Percentiles rank a stretch among this genome's conserved stretches.
phyloP scores from a whole-genome alignment of 2,113 vertebrate species.

The Ptychochromis oligacanthus region DNA sequence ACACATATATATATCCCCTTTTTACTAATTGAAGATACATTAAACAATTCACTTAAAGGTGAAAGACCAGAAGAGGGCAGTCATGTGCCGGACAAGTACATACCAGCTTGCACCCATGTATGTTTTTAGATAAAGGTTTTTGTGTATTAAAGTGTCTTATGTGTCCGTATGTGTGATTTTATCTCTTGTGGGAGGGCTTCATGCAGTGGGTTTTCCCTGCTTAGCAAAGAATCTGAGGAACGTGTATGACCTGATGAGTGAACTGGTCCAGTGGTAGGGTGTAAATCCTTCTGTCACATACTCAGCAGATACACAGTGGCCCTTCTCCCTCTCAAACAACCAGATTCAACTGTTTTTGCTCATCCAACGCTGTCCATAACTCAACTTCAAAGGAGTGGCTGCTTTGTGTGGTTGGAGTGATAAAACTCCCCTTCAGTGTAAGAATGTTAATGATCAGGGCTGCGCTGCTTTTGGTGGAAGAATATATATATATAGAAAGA shows the following conservation, averaged over 20 bases:
- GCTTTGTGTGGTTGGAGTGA: conserved; percentile 56
- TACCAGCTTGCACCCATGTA: neutral
- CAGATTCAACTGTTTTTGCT: conserved; percentile 32
- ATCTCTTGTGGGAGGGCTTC: neutral
- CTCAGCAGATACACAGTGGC: conserved; percentile 21
- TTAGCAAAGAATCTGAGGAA: conserved; percentile 52
- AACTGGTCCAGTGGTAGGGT: conserved; percentile 50
- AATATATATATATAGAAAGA: conserved; percentile 71
- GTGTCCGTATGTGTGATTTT: neutral
- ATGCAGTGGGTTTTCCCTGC: conserved; percentile 14
- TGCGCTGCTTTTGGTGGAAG: conserved; percentile 52
- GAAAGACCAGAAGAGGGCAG: conserved; percentile 69
- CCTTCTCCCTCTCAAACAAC: conserved; percentile 9
- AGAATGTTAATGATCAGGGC: conserved; percentile 77
- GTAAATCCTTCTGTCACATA: conserved; percentile 53
- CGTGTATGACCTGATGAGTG: conserved; percentile 32
- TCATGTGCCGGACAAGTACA: conserved; percentile 53
- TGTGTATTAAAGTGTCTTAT: neutral
- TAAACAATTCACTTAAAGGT: neutral
- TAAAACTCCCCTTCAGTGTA: conserved; percentile 69
- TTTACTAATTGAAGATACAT: neutral
- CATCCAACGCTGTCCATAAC: conserved; percentile 11
- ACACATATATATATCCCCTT: neutral
- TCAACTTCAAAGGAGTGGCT: conserved; percentile 64
- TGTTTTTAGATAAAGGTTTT: neutral